Conservation (phyloP, 2,888 invertebrate genomes). For the Folsomia manolachei region DNA sequence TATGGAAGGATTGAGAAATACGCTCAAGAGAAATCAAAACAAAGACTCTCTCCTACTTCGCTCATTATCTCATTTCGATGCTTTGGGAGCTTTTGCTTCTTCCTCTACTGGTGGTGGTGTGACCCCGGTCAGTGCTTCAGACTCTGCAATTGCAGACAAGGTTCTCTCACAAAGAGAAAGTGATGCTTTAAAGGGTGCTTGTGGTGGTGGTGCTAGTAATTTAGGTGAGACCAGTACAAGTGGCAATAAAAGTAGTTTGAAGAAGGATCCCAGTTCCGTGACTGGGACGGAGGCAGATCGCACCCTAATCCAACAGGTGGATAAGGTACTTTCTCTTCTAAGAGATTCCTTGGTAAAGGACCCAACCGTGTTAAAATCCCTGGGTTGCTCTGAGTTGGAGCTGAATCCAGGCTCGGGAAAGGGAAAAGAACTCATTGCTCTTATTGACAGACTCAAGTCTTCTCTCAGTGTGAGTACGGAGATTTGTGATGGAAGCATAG, state of each 20-base stretch:
- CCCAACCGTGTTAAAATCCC: conserved; percentile 29
- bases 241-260: not conserved
- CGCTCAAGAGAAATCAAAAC: conserved; percentile 55
- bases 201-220: conserved; percentile 9
- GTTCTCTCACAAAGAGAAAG: not conserved
- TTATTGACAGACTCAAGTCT: conserved; percentile 69
- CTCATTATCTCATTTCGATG: conserved; percentile 11
- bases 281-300: conserved; percentile 50
- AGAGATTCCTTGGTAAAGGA: conserved; percentile 66
- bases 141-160: not conserved
- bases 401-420: conserved; percentile 56
- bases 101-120: conserved; percentile 52
- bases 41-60: conserved; percentile 21
- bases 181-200: not conserved
- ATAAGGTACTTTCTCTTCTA: conserved; percentile 70
- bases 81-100: not conserved
- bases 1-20: conserved; percentile 54
- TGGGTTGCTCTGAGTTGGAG: not conserved
- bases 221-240: not conserved
- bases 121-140: conserved; percentile 21
- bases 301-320: conserved; percentile 70
- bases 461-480: conserved; percentile 53
- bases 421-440: conserved; percentile 63
- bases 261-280: not conserved
- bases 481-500: not conserved